phyloP scores from a whole-genome alignment of 2,113 vertebrate genomes.

The Myrmecobius fasciatus region DNA sequence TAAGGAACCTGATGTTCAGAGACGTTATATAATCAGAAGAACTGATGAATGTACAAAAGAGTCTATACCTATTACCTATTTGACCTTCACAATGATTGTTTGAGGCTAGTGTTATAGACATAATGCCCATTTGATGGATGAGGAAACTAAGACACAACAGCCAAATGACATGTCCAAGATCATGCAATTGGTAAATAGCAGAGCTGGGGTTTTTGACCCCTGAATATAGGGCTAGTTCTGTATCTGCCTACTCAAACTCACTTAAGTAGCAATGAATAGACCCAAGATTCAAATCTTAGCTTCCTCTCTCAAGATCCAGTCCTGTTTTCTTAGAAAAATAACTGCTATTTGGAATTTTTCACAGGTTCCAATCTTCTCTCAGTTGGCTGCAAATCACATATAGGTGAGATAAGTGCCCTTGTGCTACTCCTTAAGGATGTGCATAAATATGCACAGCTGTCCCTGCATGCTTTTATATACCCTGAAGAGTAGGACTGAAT shows the following conservation, averaged over 20 bases:
- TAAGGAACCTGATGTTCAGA: neutral
- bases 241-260: neutral
- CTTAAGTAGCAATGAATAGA: neutral
- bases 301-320: neutral
- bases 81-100: neutral
- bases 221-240: neutral
- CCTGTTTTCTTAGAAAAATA: neutral
- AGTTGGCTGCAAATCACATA: neutral
- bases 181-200: neutral
- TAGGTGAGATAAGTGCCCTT: conserved; percentile 1
- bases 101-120: neutral
- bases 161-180: neutral
- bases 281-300: neutral
- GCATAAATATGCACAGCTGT: conserved; percentile 4
- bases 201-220: neutral
- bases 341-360: neutral
- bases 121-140: neutral
- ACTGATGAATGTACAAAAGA: neutral
- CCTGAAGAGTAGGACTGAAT: neutral
- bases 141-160: neutral
- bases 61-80: neutral
- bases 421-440: conserved; percentile 4
- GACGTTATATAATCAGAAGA: neutral
- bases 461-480: neutral
- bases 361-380: neutral